Conservation (phyloP, 2,113 vertebrate genomes). For the Calidris pygmaea region DNA sequence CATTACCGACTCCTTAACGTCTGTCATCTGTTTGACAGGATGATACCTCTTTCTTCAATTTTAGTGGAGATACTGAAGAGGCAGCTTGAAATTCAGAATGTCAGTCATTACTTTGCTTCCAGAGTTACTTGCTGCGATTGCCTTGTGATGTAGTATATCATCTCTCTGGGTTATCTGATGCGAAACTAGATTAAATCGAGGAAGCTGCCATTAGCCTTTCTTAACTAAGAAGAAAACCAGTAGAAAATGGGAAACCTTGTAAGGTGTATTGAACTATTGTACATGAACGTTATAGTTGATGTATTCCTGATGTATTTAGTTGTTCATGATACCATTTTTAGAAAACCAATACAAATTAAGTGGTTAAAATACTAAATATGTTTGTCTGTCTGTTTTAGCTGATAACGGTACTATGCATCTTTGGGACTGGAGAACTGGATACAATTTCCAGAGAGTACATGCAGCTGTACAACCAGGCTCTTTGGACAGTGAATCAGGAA, state of each 20-base stretch:
- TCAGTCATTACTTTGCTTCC: background rate
- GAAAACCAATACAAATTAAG: background rate
- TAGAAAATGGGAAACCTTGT: background rate
- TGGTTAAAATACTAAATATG: background rate
- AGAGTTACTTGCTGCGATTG: background rate
- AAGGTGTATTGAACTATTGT: background rate
- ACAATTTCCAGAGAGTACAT: slow-evolving; percentile 97
- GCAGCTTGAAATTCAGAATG: background rate
- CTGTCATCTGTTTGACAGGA: background rate
- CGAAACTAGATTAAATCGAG: background rate
- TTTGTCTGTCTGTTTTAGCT: slow-evolving; percentile 73
- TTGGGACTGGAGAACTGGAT: slow-evolving; percentile 99
- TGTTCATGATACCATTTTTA: background rate
- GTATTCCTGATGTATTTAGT: background rate
- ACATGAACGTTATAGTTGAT: background rate
- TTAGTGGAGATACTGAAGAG: background rate
- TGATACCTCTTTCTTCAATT: background rate
- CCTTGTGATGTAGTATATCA: background rate
- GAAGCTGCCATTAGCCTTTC: background rate
- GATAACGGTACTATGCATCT: slow-evolving; percentile 98
- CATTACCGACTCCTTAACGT: background rate
- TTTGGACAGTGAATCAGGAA: slow-evolving; percentile 97
- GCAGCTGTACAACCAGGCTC: slow-evolving; percentile 96
- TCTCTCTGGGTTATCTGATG: background rate
- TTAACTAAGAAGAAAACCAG: background rate